phyloP scores from a whole-genome alignment of 2,113 vertebrate species.

The Potamarius usumacintae region DNA sequence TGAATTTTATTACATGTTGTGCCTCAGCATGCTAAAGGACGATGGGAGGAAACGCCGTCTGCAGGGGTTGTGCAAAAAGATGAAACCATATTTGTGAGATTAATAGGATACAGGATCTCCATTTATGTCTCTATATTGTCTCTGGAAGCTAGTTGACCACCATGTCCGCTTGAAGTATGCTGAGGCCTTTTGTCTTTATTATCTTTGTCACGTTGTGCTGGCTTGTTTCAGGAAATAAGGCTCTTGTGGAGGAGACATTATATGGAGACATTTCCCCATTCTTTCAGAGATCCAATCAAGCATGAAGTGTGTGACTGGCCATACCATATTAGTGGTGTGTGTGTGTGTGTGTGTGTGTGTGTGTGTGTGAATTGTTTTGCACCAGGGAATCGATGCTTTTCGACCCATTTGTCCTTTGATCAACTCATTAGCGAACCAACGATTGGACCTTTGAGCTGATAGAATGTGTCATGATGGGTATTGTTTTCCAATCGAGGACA shows the following conservation, averaged over 20 bases:
- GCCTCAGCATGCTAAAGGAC: too few relatives aligned
- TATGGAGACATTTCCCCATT: background rate
- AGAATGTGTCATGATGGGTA: background rate
- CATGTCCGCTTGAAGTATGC: background rate
- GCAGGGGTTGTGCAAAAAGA: background rate
- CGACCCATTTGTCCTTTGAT: constrained; percentile 23
- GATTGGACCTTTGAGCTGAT: background rate
- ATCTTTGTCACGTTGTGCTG: background rate
- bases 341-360: constrained; percentile 6
- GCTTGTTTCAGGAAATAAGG: constrained; percentile 8
- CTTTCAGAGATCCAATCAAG: constrained; percentile 9
- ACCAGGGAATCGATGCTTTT: constrained; percentile 15
- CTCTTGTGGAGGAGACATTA: background rate
- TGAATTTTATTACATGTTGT: background rate
- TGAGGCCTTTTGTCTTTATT: background rate
- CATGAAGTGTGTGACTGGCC: constrained; percentile 6
- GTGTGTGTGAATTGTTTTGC: background rate
- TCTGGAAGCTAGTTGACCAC: background rate
- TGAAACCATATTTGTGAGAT: background rate
- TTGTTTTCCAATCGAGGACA: background rate
- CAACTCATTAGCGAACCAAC: constrained; percentile 14
- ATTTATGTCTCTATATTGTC: background rate
- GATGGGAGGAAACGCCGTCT: background rate
- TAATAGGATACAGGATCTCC: background rate
- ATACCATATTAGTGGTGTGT: background rate